Evolutionary conservation across 2,113 vertebrate species (phyloP).

Genomic region (Rhipidura dahli): DNA sequence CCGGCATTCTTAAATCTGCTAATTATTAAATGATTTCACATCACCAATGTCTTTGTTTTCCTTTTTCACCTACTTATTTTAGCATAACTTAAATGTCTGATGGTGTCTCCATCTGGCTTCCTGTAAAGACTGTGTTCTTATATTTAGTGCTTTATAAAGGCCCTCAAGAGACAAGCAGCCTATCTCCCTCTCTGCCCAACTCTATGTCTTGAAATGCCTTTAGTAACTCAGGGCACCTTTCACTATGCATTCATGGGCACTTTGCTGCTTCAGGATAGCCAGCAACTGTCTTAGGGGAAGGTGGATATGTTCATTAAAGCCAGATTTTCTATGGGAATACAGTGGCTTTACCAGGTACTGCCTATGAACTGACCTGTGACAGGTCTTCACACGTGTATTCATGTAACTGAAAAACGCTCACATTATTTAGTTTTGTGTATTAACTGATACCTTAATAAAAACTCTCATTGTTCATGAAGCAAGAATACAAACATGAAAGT

Average conservation of each 20-base stretch:
- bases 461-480: background rate
- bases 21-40: background rate
- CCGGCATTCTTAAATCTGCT: background rate
- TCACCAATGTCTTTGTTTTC: background rate
- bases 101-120: rapidly evolving
- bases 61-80: background rate
- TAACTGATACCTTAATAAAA: background rate
- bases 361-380: background rate
- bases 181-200: background rate
- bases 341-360: background rate
- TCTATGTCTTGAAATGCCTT: background rate
- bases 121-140: background rate
- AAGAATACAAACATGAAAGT: background rate
- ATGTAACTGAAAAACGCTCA: background rate
- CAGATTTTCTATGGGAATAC: background rate
- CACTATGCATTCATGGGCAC: background rate
- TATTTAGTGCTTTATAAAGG: background rate
- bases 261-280: background rate
- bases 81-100: background rate
- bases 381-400: background rate
- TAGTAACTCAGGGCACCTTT: background rate
- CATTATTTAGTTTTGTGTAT: background rate
- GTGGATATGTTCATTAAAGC: rapidly evolving
- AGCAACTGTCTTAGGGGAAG: background rate
- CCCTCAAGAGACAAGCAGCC: background rate